Conservation (phyloP, 2,888 invertebrate species). For the Latrodectus elegans region DNA sequence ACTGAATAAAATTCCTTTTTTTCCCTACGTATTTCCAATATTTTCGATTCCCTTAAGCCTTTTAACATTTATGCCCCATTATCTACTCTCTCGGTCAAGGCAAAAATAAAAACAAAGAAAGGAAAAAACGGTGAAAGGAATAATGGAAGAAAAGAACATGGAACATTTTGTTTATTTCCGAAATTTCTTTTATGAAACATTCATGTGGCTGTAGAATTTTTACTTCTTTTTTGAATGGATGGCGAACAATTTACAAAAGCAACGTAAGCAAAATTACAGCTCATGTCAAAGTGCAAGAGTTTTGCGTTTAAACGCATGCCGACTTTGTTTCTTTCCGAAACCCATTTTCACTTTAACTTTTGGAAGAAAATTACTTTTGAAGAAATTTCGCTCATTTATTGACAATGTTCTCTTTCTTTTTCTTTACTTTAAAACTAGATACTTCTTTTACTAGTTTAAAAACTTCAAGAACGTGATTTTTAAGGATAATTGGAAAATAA, state of each 20-base stretch:
- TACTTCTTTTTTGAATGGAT: conserved; percentile 4
- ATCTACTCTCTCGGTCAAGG: conserved; percentile 11
- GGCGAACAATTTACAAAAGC: background rate
- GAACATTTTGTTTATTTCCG: background rate
- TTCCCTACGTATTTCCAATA: conserved; percentile 20
- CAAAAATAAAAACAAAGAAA: conserved; percentile 6
- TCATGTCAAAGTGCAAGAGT: background rate
- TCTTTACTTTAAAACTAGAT: too few relatives aligned
- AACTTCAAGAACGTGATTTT: too few relatives aligned
- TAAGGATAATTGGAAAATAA: too few relatives aligned
- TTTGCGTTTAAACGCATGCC: background rate
- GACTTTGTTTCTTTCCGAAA: background rate
- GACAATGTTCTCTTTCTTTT: too few relatives aligned
- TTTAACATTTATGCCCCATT: conserved; percentile 43
- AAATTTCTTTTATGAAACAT: conserved; percentile 46
- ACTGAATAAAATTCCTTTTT: background rate
- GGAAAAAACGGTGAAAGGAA: background rate
- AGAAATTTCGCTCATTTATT: background rate
- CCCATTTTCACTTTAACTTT: background rate
- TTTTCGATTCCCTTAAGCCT: conserved; percentile 15
- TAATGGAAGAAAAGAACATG: background rate
- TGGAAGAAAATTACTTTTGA: background rate
- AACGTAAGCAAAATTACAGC: conserved; percentile 19
- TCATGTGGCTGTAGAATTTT: conserved; percentile 7
- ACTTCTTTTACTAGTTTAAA: too few relatives aligned